Conservation (phyloP, 2,888 invertebrate genomes). For the Chymomyza fuscimana region DNA sequence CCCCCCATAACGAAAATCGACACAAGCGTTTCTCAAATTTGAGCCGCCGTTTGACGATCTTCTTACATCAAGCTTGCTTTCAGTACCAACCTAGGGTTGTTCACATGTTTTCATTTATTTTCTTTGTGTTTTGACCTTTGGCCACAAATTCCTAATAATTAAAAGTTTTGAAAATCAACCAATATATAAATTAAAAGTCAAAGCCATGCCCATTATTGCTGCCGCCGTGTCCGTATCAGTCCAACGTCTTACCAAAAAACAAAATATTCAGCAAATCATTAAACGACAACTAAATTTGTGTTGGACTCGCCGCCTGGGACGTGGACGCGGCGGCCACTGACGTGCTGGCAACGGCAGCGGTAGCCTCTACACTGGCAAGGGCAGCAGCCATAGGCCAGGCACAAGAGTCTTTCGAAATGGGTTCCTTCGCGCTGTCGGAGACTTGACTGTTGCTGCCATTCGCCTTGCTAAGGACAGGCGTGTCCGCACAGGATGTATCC, state of each 20-base stretch:
- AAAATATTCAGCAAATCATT: constrained; percentile 77
- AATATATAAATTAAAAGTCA: constrained; percentile 18
- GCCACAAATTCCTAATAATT: constrained; percentile 56
- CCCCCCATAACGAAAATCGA: neutral
- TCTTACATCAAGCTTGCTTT: constrained; percentile 18
- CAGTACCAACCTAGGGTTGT: constrained; percentile 67
- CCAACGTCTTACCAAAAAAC: constrained; percentile 74
- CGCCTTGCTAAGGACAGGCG: constrained; percentile 29
- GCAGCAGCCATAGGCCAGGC: constrained; percentile 32
- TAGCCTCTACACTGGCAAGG: constrained; percentile 25
- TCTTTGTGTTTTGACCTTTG: constrained; percentile 61
- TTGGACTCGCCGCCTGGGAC: constrained; percentile 67
- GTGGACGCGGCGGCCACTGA: constrained; percentile 51
- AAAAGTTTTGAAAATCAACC: constrained; percentile 25
- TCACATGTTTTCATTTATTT: constrained; percentile 29
- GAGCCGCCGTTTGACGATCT: neutral
- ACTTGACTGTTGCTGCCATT: constrained; percentile 29
- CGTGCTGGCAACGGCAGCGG: constrained; percentile 28
- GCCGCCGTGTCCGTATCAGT: constrained; percentile 46
- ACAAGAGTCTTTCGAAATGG: neutral
- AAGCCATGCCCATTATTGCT: constrained; percentile 14
- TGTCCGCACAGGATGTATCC: constrained; percentile 24
- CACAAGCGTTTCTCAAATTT: neutral
- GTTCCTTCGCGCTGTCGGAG: neutral
- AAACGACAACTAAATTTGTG: constrained; percentile 77